A percentile compares a stretch with the other conserved stretches of the same genome.
Evolutionary conservation across 2,113 vertebrate species (phyloP).

Genomic region (Pachypanchax playfairii): DNA sequence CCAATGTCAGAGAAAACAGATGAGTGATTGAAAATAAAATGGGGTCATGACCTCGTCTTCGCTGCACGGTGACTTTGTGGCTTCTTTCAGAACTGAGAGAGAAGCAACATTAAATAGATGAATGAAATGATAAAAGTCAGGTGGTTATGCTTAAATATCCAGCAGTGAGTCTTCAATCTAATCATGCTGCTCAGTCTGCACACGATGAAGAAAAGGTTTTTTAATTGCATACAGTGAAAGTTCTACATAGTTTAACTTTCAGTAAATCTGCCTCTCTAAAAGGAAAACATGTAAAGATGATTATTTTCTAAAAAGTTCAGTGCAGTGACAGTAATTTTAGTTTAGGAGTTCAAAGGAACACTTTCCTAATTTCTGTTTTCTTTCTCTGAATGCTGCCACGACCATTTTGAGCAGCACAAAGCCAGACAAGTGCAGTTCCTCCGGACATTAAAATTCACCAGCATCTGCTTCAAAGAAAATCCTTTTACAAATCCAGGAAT

Average conservation of each 20-base stretch:
- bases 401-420: conserved; percentile 51
- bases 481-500: conserved; percentile 76
- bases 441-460: conserved; percentile 75
- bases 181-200: conserved; percentile 2
- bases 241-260: no score
- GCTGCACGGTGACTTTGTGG: conserved; percentile 49
- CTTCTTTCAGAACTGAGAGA: conserved; percentile 23
- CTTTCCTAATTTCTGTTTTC: conserved; percentile 11
- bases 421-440: conserved; percentile 43
- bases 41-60: conserved; percentile 47
- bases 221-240: not conserved
- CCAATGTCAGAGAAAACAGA: conserved; percentile 19
- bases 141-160: not conserved
- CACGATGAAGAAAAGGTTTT: not conserved
- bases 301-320: not conserved
- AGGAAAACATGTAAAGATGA: no score
- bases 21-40: conserved; percentile 51
- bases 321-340: conserved; percentile 8
- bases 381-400: conserved; percentile 41
- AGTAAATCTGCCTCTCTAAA: no score
- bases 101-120: conserved; percentile 28
- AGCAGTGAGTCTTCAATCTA: conserved; percentile 13
- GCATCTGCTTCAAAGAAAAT: conserved; percentile 71
- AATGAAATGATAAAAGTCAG: conserved; percentile 38
- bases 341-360: not conserved